Evolutionary conservation across 1,140 invertebrate species (phyloP).

Genomic region (Ips nitidus): DNA sequence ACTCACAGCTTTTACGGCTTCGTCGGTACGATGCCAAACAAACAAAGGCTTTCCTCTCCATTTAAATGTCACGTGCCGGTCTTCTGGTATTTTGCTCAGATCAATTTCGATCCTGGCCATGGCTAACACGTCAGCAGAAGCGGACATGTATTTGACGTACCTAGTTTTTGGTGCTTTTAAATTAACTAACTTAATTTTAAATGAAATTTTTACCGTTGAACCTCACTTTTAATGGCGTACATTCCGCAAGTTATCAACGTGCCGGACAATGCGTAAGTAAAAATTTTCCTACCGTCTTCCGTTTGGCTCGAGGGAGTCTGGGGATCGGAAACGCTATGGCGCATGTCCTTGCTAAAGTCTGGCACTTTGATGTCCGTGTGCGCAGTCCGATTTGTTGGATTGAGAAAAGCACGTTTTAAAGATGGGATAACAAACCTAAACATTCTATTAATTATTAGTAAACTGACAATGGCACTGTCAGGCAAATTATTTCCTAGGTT

Average conservation of each 20-base stretch:
- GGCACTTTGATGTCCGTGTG: slow-evolving; percentile 89
- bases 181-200: too few species aligned
- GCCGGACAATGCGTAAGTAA: slow-evolving; percentile 80
- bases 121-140: slow-evolving; percentile 90
- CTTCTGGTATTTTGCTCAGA: slow-evolving; percentile 83
- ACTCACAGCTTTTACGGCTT: slow-evolving; percentile 76
- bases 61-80: slow-evolving; percentile 92
- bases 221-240: slow-evolving; percentile 61
- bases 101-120: slow-evolving; percentile 96
- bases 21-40: slow-evolving; percentile 76
- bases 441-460: background rate
- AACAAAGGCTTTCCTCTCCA: slow-evolving; percentile 99
- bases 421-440: background rate
- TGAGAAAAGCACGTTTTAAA: slow-evolving; percentile 2
- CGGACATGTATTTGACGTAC: slow-evolving; percentile 47
- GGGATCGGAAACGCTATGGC: slow-evolving; percentile 64
- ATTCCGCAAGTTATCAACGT: slow-evolving; percentile 67
- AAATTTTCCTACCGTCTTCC: slow-evolving; percentile 65
- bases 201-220: slow-evolving; percentile 62
- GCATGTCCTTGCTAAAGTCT: slow-evolving; percentile 82
- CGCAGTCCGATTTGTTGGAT: background rate
- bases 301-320: slow-evolving; percentile 57
- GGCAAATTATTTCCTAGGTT: background rate
- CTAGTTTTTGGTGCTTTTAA: too few species aligned
- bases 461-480: background rate